These are phyloP conservation scores for Pammene aurita DNA, from an alignment of 2,888 invertebrate genomes.

Conservation along the genomic window DNA sequence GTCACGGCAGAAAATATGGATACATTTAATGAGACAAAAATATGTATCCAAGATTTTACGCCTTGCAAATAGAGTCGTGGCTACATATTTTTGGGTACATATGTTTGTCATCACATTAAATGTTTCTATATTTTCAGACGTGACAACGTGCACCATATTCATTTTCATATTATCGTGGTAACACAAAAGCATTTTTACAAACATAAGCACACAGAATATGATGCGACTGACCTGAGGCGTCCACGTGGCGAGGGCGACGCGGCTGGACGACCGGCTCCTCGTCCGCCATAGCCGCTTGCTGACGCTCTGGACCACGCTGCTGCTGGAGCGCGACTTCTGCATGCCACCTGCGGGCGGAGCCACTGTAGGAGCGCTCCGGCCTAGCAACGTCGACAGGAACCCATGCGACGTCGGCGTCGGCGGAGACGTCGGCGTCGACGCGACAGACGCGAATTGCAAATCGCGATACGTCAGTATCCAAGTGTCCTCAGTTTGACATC, in stretches of 20 bases:
- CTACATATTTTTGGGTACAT: no score
- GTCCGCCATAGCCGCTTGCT: slow-evolving; percentile 93
- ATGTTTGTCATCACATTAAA: no score
- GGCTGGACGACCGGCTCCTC: slow-evolving; percentile 91
- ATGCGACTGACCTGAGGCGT: slow-evolving; percentile 91
- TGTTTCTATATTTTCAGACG: no score
- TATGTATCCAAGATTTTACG: no score
- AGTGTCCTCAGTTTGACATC: slow-evolving; percentile 89
- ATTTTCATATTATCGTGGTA: no score
- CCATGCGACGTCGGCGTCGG: slow-evolving; percentile 76
- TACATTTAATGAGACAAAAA: no score
- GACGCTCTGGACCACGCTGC: slow-evolving; percentile 93
- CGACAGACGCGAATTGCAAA: slow-evolving; percentile 65
- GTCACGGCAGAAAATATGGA: no score
- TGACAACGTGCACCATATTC: no score
- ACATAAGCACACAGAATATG: slow-evolving; percentile 46
- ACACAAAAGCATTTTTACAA: no score
- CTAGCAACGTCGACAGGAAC: slow-evolving; percentile 71
- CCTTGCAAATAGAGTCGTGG: no score
- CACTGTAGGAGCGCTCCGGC: slow-evolving; percentile 64
- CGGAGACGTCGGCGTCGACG: slow-evolving; percentile 78
- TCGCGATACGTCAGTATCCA: slow-evolving; percentile 85
- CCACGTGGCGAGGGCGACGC: slow-evolving; percentile 87
- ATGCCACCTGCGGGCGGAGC: slow-evolving; percentile 86
- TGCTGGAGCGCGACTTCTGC: slow-evolving; percentile 96